These are phyloP conservation scores for Crypturellus undulatus DNA, from an alignment of 2,113 vertebrate species.

Conservation along the genomic window DNA sequence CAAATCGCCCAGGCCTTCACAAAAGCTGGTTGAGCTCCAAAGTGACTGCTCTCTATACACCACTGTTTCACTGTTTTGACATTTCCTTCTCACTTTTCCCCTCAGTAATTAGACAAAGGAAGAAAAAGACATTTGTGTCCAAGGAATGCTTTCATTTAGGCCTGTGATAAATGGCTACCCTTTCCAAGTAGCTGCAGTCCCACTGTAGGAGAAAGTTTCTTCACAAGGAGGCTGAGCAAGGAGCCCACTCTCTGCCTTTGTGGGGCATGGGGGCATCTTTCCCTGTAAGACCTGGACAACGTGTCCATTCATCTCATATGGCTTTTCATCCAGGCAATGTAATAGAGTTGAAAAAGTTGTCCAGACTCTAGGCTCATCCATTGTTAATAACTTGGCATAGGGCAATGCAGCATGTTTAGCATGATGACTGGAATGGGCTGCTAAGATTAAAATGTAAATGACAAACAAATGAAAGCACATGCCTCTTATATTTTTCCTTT, in stretches of 20 bases:
- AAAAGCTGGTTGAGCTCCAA: slow-evolving; percentile 89
- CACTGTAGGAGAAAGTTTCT: slow-evolving; percentile 84
- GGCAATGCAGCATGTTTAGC: not conserved
- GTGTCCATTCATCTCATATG: not conserved
- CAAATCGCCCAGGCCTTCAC: slow-evolving; percentile 91
- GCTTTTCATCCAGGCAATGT: not conserved
- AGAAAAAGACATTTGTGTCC: slow-evolving; percentile 96
- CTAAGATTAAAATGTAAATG: not conserved
- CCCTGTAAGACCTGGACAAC: slow-evolving; percentile 23
- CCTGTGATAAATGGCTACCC: slow-evolving; percentile 95
- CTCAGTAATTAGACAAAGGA: slow-evolving; percentile 90
- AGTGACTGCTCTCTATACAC: slow-evolving; percentile 86
- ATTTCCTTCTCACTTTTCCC: slow-evolving; percentile 89
- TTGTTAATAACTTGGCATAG: not conserved
- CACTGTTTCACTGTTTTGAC: slow-evolving; percentile 86
- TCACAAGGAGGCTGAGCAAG: slow-evolving; percentile 82
- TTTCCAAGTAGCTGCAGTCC: slow-evolving; percentile 86
- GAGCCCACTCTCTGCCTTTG: slow-evolving; percentile 73
- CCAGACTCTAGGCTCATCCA: not conserved
- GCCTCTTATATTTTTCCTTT: not conserved
- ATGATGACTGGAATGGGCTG: not conserved
- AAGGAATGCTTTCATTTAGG: slow-evolving; percentile 93
- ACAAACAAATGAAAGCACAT: not conserved
- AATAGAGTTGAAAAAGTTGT: not conserved
- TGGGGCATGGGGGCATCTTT: not conserved